Base-by-base conservation (phyloP, 2,113 vertebrate species). In the Heloderma charlesbogerti region DNA sequence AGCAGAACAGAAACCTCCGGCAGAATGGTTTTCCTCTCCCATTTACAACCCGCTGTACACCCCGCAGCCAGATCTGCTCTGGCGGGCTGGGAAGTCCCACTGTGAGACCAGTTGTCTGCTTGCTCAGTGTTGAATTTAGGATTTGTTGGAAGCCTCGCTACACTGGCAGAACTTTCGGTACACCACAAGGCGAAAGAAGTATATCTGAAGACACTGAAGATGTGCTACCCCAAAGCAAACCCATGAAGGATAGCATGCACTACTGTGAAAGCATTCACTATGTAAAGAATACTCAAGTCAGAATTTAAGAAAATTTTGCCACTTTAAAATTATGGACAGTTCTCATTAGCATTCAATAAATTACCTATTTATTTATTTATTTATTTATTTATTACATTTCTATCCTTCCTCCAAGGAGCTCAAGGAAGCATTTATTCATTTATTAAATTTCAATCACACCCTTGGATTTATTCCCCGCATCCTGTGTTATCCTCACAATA, bases 231-330 rank as follows among this genome's bases (percentile, higher is more conserved):
- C 31, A 37, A 86, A 67, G 18, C 57, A 31, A 13, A 79, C 10
- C 71, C 40, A 84, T 45, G 31, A 13, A 77, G 71, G 81, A 88
- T 48, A 90, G 85, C 89, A 18, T n/a, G 9, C 69, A 69, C 89
- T 34, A 48, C 7, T 25, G 5, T 79, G 57, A 90, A 89, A 83
- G 80, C 54, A 80, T 51, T 88, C 5, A 40, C 67, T 77, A 48
- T 63, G 81, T 92, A 85, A 66, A 86, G 29, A 67, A 87, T 80
- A 84, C n/a, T 0, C 86, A 94, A 75, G 40, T 37, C 88, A 66
- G 90, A 84, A 92, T 91, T 94, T 86, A 20, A 88, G 25, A 84
- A 57, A 84, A 43, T 43, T 10, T 25, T 84, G 20, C 37, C 43
- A 71, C 79, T 91, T 79, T 43, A 1, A 77, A 92, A 90, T 16